Evolutionary conservation across 2,888 invertebrate genomes (phyloP).

Genomic region (Synanthedon andrenaeformis): DNA sequence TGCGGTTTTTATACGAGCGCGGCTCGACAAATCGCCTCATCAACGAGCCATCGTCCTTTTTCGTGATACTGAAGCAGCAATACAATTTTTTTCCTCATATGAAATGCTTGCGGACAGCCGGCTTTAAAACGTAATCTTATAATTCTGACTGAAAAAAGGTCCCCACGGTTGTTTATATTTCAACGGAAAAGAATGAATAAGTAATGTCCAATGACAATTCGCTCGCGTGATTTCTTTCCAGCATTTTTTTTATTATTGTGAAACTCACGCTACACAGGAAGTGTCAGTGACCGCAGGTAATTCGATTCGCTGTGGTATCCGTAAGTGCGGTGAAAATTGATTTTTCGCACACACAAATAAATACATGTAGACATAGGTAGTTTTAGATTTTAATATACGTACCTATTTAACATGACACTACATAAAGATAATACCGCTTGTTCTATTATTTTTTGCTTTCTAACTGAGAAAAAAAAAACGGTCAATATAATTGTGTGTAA

Average conservation of each 20-base stretch:
- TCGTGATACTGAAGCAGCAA: constrained; percentile 10
- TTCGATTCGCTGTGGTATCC: constrained; percentile 52
- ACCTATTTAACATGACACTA: too few relatives aligned
- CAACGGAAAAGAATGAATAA: neutral
- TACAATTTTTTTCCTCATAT: constrained; percentile 9
- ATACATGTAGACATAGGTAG: too few relatives aligned
- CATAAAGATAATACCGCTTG: too few relatives aligned
- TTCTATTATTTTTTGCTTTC: too few relatives aligned
- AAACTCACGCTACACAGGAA: constrained; percentile 42
- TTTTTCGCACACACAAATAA: constrained; percentile 22
- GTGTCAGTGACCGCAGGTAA: constrained; percentile 59
- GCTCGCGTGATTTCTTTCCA: neutral
- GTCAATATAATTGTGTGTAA: neutral
- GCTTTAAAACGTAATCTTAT: neutral
- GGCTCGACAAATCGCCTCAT: constrained; percentile 34
- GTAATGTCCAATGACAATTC: neutral
- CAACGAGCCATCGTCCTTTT: constrained; percentile 16
- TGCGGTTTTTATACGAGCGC: constrained; percentile 38
- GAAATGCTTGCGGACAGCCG: constrained; percentile 1
- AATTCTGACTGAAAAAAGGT: neutral
- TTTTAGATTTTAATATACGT: too few relatives aligned
- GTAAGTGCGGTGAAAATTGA: constrained; percentile 51
- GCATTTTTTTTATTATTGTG: neutral
- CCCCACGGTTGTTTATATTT: neutral
- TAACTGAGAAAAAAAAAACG: too few relatives aligned